Evolutionary conservation across 2,113 vertebrate species (phyloP).

Genomic region (Phodopus roborovskii): DNA sequence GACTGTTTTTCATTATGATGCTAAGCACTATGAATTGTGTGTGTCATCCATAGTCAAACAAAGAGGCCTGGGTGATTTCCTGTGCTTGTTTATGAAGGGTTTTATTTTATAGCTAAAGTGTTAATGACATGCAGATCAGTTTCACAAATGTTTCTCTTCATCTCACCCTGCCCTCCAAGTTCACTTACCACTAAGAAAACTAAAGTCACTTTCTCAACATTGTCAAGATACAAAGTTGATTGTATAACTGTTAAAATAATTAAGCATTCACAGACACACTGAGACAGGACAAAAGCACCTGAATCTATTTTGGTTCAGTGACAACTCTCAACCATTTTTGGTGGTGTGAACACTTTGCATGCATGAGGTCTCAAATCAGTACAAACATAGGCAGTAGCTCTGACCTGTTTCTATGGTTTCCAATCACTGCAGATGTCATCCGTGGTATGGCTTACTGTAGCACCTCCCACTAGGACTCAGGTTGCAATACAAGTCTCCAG

Average conservation of each 20-base stretch:
- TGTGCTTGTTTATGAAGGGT: background rate
- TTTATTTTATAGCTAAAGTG: background rate
- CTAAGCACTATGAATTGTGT: background rate
- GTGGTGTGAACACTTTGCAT: background rate
- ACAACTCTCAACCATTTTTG: constrained; percentile 53
- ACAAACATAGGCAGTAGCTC: constrained; percentile 29
- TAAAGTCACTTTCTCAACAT: constrained; percentile 22
- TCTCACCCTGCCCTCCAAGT: too few species aligned
- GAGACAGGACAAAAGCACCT: constrained; percentile 45
- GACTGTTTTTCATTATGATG: background rate
- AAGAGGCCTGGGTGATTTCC: background rate
- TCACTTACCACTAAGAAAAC: constrained; percentile 15
- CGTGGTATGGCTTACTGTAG: background rate
- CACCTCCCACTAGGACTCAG: background rate
- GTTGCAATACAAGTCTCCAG: background rate
- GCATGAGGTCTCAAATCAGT: background rate
- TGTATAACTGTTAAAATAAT: constrained; percentile 42
- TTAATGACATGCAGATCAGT: background rate
- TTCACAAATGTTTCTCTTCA: constrained; percentile 15
- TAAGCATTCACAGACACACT: background rate
- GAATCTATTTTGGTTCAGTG: constrained; percentile 42
- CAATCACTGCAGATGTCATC: constrained; percentile 15
- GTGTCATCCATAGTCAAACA: background rate
- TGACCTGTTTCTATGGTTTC: constrained; percentile 74
- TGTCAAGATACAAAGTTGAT: constrained; percentile 19